These are phyloP conservation scores for Clarias magur DNA, from an alignment of 2,113 vertebrate genomes.

Conservation along the genomic window DNA sequence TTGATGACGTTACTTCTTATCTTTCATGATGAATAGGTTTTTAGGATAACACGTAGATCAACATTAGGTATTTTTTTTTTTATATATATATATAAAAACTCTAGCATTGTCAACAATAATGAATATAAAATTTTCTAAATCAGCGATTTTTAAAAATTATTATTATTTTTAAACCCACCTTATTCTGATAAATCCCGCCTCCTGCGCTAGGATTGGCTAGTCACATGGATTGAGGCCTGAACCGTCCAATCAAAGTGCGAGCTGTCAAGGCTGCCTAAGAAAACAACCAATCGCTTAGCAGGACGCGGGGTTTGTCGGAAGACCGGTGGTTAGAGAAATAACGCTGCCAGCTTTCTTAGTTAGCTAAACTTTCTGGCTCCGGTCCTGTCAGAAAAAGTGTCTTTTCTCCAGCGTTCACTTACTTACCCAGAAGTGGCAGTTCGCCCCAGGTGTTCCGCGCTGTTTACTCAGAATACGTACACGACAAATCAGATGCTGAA, in stretches of 20 bases:
- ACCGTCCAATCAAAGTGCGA: not conserved
- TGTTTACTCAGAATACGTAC: not conserved
- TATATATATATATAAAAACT: not conserved
- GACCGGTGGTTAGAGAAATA: not conserved
- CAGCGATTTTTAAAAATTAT: no score
- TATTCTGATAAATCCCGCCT: conserved; percentile 13
- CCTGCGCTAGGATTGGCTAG: not conserved
- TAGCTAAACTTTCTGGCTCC: conserved; percentile 43
- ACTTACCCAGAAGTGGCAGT: conserved; percentile 26
- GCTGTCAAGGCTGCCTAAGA: no score
- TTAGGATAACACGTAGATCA: not conserved
- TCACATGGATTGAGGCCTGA: not conserved
- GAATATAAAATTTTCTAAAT: not conserved
- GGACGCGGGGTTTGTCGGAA: not conserved
- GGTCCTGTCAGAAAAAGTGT: conserved; percentile 5
- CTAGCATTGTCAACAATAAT: not conserved
- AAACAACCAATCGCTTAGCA: not conserved
- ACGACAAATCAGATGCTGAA: not conserved
- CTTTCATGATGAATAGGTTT: not conserved
- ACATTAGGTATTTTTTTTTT: not conserved
- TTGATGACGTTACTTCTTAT: no score
- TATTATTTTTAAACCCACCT: no score
- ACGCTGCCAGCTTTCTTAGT: conserved; percentile 19
- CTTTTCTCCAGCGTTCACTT: not conserved
- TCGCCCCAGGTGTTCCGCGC: not conserved